Evolutionary conservation across 2,797 vertebrate species (phyloP), one percentile per base, ranked within the genome.

Genomic region (Discoglossus pictus): DNA sequence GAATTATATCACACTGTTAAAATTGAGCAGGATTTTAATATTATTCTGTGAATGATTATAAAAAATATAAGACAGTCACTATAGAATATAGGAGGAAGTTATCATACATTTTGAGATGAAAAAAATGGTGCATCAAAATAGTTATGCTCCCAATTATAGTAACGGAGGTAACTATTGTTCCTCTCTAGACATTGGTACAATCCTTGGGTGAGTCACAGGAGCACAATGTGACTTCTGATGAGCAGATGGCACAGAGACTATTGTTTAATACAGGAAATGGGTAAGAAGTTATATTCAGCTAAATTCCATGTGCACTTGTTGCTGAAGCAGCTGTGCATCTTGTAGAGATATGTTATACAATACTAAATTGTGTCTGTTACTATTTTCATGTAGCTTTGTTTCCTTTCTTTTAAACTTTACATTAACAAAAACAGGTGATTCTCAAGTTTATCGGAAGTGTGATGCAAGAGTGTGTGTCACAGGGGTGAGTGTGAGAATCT

Each of bases 141-240:
- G 85, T 85, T 84, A 85, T 90, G 88, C 84, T 92, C 89, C 84
- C 87, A 91, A 84, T 93, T 92, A 88, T 80, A 88, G 78, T 76
- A 88, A 76, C 79, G 86, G 88, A 86, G 87, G 86, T 89, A 88
- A 84, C 74, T 68, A 40, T 82, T 76, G 77, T 87, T 85, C 87
- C 75, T 78, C 72, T 75, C 70, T 34, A 51, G 83, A 84, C 69
- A 79, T 84, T 81, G 61, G 81, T 78, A 64, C 64, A 60, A 75
- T 76, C 74, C 38, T 59, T 23, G 72, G 51, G 73, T 79, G 78
- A 80, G 73, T 83, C 79, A 77, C 1, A 2, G 11, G 7, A 35
- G 52, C 47, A 69, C 71, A 76, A 53, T 61, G 60, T 39, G 73
- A 75, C 59, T 71, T 69, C 48, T 0, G 7, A 74, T 62, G 75